Conservation (phyloP, 2,113 vertebrate genomes). For the Theristicus caerulescens region DNA sequence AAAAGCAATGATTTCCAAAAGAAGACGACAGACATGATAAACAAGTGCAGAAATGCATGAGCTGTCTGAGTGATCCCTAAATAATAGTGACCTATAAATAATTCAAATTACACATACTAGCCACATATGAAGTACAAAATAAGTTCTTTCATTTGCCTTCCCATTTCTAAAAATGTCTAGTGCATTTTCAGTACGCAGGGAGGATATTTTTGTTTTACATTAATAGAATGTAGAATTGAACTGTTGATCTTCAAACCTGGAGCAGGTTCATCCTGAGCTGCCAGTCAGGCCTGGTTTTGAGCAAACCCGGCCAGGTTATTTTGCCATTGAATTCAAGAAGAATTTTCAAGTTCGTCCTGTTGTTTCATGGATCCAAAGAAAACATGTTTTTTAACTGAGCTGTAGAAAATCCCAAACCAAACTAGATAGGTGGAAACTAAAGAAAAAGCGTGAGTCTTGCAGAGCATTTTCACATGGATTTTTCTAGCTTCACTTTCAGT, state of each 20-base stretch:
- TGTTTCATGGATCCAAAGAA: background rate
- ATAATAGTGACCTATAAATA: constrained; percentile 37
- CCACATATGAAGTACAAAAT: constrained; percentile 18
- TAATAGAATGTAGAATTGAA: background rate
- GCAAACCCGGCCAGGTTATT: background rate
- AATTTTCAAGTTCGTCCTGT: background rate
- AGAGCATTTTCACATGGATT: background rate
- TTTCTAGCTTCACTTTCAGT: background rate
- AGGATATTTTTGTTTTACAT: constrained; percentile 12
- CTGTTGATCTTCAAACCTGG: background rate
- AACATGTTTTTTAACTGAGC: background rate
- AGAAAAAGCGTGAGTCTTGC: background rate
- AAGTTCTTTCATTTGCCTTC: constrained; percentile 18
- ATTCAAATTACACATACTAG: background rate
- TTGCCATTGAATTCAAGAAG: background rate
- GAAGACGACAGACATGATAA: constrained; percentile 1
- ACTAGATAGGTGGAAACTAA: background rate
- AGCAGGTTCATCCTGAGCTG: background rate
- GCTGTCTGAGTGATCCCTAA: constrained; percentile 20
- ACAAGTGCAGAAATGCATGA: constrained; percentile 13
- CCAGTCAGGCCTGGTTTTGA: background rate
- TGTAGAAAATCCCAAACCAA: background rate
- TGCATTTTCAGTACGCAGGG: background rate
- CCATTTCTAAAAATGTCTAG: constrained; percentile 1
- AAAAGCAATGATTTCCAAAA: background rate